Evolutionary conservation across 2,113 vertebrate species (phyloP).

Genomic region (Odontophorus gujanensis): DNA sequence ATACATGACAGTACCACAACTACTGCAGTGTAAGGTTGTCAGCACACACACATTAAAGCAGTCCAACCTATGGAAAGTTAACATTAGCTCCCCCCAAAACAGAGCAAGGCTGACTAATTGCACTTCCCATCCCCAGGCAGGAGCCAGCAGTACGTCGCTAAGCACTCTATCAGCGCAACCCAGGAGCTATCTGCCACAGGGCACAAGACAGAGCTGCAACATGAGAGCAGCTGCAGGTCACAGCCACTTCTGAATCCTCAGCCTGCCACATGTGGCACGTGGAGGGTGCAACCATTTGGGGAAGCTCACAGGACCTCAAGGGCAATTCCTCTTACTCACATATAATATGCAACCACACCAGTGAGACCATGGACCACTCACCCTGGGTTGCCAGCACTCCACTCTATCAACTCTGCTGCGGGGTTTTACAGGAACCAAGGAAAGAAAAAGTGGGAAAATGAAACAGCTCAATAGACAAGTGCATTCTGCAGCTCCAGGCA

Average conservation of each 20-base stretch:
- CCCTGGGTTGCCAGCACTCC: background rate
- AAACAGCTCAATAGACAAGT: background rate
- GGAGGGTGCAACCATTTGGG: background rate
- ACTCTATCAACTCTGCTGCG: rapidly evolving
- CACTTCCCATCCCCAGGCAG: background rate
- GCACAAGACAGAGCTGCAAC: background rate
- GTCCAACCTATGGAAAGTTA: background rate
- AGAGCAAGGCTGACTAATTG: background rate
- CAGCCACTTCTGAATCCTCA: background rate
- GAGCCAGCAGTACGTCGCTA: background rate
- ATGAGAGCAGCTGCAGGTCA: background rate
- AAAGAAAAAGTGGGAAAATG: background rate
- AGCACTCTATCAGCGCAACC: background rate
- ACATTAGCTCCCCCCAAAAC: background rate
- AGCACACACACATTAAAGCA: background rate
- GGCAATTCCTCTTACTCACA: background rate
- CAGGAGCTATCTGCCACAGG: background rate
- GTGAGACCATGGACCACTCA: background rate
- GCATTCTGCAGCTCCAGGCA: background rate
- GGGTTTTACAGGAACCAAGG: background rate
- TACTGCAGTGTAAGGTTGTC: background rate
- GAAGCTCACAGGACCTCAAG: background rate
- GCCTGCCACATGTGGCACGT: background rate
- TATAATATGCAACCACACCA: rapidly evolving
- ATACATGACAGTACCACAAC: background rate